Evolutionary conservation across 2,113 vertebrate species (phyloP).

Genomic region (Lycocorax pyrrhopterus): DNA sequence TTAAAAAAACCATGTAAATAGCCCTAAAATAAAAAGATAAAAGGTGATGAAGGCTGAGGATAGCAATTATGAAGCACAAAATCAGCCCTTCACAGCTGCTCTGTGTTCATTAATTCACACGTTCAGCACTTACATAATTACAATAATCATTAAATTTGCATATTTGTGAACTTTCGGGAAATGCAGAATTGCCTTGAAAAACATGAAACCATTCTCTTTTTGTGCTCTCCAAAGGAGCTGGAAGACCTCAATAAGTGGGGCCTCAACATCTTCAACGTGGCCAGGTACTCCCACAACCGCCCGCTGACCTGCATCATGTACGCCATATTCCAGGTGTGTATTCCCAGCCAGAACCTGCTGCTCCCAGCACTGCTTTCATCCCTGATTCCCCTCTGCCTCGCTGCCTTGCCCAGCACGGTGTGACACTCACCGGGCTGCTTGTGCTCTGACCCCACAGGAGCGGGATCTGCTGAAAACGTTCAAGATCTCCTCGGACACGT

Average conservation of each 20-base stretch:
- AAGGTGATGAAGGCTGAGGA: not conserved
- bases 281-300: slow-evolving; percentile 89
- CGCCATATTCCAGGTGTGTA: slow-evolving; percentile 91
- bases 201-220: not conserved
- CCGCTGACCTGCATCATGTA: slow-evolving; percentile 97
- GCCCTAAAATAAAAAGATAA: not conserved
- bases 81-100: not conserved
- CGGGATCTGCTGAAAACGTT: slow-evolving; percentile 94
- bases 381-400: not conserved
- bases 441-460: slow-evolving; percentile 73
- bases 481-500: slow-evolving; percentile 93
- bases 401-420: rapidly evolving
- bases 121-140: not conserved
- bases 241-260: slow-evolving; percentile 98
- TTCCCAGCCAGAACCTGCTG: rapidly evolving
- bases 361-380: rapidly evolving
- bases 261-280: slow-evolving; percentile 93
- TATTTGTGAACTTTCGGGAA: not conserved
- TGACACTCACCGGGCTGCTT: not conserved
- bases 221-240: slow-evolving; percentile 79
- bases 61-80: not conserved
- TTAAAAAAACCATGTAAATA: not conserved
- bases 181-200: not conserved
- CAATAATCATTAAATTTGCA: not conserved
- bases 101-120: not conserved